These are phyloP conservation scores for Prunella fulvescens DNA, from an alignment of 2,113 vertebrate genomes.

Conservation along the genomic window DNA sequence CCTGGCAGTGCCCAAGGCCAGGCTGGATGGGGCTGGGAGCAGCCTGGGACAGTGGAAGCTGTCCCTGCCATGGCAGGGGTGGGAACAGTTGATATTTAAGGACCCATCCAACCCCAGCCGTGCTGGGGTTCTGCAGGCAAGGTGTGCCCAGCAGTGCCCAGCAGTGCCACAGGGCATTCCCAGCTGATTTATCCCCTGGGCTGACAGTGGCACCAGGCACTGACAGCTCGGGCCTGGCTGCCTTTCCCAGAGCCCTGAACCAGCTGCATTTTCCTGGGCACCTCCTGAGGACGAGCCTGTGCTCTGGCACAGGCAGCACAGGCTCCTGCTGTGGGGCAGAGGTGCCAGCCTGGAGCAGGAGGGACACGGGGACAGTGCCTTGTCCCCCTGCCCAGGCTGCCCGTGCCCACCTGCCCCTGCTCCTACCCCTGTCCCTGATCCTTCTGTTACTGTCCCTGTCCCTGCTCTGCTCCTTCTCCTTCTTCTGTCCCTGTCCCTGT, in stretches of 20 bases:
- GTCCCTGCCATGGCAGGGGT: neutral
- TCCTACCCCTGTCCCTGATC: too few relatives aligned
- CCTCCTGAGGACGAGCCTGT: neutral
- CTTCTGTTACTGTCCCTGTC: too few relatives aligned
- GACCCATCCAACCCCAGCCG: neutral
- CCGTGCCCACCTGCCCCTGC: neutral
- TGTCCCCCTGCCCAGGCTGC: neutral
- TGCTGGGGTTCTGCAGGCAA: neutral
- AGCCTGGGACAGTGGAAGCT: rapidly evolving
- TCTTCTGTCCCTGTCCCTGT: too few relatives aligned
- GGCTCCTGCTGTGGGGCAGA: neutral
- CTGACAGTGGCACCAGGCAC: neutral
- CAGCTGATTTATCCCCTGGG: neutral
- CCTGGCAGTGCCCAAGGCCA: neutral
- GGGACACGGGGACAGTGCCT: neutral
- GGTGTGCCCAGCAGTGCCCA: neutral
- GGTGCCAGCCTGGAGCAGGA: neutral
- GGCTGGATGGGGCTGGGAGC: neutral
- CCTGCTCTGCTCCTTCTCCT: too few relatives aligned
- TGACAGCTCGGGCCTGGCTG: neutral
- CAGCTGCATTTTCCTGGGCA: neutral
- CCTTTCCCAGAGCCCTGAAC: neutral
- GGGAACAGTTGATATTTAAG: neutral
- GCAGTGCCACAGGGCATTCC: neutral
- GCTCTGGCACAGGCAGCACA: neutral